phyloP scores from a whole-genome alignment of 1,140 invertebrate genomes.

The Pseudomyrmex sp. region DNA sequence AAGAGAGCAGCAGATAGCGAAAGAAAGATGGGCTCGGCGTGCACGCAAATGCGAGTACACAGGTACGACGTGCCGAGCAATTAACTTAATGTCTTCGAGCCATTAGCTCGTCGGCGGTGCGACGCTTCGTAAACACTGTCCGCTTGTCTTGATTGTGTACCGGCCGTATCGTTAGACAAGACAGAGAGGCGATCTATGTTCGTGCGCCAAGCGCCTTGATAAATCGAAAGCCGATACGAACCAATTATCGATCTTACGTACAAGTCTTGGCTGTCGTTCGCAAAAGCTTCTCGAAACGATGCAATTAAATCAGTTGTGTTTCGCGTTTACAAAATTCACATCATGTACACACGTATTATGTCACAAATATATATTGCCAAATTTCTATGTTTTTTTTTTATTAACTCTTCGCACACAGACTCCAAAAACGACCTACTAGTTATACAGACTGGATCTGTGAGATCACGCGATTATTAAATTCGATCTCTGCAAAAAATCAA shows the following conservation, averaged over 20 bases:
- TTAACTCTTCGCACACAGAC: too few species aligned
- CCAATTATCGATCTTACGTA: constrained; percentile 46
- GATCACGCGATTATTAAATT: too few species aligned
- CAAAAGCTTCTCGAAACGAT: not conserved
- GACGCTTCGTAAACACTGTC: constrained; percentile 73
- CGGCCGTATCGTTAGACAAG: constrained; percentile 58
- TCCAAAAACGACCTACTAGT: too few species aligned
- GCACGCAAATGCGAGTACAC: constrained; percentile 73
- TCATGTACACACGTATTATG: too few species aligned
- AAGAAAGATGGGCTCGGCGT: constrained; percentile 68
- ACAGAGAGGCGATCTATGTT: constrained; percentile 59
- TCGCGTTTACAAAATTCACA: too few species aligned
- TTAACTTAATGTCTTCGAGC: constrained; percentile 77
- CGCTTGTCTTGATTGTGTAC: constrained; percentile 69
- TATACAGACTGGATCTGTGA: too few species aligned
- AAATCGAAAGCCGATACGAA: constrained; percentile 71
- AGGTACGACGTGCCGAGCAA: constrained; percentile 73
- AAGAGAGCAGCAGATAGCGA: constrained; percentile 41
- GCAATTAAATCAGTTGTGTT: constrained; percentile 8
- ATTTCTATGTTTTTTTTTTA: not conserved
- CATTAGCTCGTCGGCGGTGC: constrained; percentile 73
- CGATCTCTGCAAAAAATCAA: too few species aligned
- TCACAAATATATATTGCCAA: not conserved
- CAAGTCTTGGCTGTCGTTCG: not conserved
- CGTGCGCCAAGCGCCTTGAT: constrained; percentile 41